Base-by-base conservation (phyloP, 2,797 vertebrate genomes). In the Notolepis coatsorum region DNA sequence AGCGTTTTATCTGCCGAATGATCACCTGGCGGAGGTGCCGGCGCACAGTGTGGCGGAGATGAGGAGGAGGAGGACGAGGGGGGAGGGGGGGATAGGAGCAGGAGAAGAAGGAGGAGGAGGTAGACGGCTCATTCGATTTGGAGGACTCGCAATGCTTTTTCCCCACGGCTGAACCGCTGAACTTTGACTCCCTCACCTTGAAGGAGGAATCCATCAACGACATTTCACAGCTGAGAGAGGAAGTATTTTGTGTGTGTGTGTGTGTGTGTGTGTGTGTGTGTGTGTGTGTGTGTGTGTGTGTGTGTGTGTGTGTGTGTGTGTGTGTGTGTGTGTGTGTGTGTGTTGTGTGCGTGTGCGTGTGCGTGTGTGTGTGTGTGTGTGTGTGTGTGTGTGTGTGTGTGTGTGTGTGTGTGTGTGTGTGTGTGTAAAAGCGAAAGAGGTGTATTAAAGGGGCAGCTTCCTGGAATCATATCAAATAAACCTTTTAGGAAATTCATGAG, bases 1-100 rank as follows among this genome's bases (percentile, higher is more conserved):
- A 88, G 82, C 79, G 65, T 85, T 91, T 86, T 77, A 79, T 81
- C 83, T 71, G 71, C 33, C 50, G 60, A 71, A 76, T 68, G 78
- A 84, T 89, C 84, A 81, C 79, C 77, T 66, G 66, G 58, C 70
- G 63, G 62, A 76, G 73, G 52, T 54, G 64, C 59, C 45, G 63
- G 68, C 75, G 64, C 68, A 62, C 33, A 20, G 59, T 49, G 45
- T 64, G 61, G 65, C 50, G 46, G 68, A 51, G 43, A 33, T 46
- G 43, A 45, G 37, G 55, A 35, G 53, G 50, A 21, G 30, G 33
- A 31, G 48, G 3, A 31, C n/a, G n/a, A n/a, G n/a, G 61, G 65
- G 47, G 46, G 68, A 51, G 43, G 33, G 42, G 43, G 42, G 37
- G 55, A 35, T 50, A 46, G 18, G 35, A 18, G 48, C 56, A 67